phyloP scores from a whole-genome alignment of 2,797 vertebrate species.

The Alca torda region DNA sequence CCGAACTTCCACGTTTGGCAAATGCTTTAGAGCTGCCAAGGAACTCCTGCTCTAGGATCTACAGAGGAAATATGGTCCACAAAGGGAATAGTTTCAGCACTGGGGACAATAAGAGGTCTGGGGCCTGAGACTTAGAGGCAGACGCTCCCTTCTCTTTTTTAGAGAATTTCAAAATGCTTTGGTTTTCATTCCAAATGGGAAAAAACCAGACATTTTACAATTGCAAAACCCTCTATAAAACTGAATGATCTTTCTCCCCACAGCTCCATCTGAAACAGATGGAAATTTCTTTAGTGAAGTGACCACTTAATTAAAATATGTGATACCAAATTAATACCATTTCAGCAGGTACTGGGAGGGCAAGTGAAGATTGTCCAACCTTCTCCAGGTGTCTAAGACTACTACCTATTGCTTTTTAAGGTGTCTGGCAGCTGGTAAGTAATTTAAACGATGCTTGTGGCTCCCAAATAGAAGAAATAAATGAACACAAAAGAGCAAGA shows the following conservation, averaged over 20 bases:
- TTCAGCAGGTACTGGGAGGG: constrained; percentile 27
- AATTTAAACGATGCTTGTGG: constrained; percentile 34
- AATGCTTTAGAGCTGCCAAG: not conserved
- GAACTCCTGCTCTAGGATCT: not conserved
- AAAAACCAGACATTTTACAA: not conserved
- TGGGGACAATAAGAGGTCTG: constrained; percentile 25
- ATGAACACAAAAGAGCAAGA: constrained; percentile 64
- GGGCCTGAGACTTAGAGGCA: not conserved
- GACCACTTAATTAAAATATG: constrained; percentile 38
- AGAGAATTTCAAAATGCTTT: constrained; percentile 48
- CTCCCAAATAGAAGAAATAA: constrained; percentile 62
- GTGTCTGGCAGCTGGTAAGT: constrained; percentile 38
- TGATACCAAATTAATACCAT: constrained; percentile 20
- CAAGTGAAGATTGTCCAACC: not conserved
- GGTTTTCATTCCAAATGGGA: constrained; percentile 26
- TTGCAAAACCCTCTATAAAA: constrained; percentile 52
- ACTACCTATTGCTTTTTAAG: constrained; percentile 15
- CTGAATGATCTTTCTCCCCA: not conserved
- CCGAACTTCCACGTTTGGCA: not conserved
- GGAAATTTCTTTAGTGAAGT: constrained; percentile 37
- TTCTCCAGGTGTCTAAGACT: constrained; percentile 28
- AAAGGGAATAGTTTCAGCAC: not conserved
- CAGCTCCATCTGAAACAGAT: constrained; percentile 51
- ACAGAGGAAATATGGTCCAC: not conserved
- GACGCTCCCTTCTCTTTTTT: constrained; percentile 12